These are phyloP conservation scores for Chrysopa pallens DNA, from an alignment of 1,140 invertebrate genomes.

Conservation along the genomic window DNA sequence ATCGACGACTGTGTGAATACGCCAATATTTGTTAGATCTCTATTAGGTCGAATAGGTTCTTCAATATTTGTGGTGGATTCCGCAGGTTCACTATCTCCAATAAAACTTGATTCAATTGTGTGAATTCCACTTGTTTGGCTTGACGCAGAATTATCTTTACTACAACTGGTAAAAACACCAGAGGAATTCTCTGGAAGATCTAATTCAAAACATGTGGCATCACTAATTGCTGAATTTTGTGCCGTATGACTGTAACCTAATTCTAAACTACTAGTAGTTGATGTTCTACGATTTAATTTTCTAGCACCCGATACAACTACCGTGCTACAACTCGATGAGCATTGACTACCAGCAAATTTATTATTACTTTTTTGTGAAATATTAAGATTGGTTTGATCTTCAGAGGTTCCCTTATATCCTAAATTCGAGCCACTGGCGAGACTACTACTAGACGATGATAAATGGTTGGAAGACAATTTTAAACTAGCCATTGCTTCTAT, in stretches of 20 bases:
- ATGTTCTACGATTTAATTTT: constrained; percentile 33
- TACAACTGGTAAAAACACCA: constrained; percentile 25
- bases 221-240: constrained; percentile 57
- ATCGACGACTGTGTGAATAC: constrained; percentile 5
- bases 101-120: constrained; percentile 52
- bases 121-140: constrained; percentile 65
- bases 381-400: constrained; percentile 5
- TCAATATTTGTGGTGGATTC: constrained; percentile 17
- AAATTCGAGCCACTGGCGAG: constrained; percentile 19
- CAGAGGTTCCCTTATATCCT: constrained; percentile 12
- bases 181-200: constrained; percentile 30
- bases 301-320: constrained; percentile 51
- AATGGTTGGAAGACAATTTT: constrained; percentile 5
- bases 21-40: constrained; percentile 11
- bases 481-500: constrained; percentile 14
- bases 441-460: constrained; percentile 5
- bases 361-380: constrained; percentile 15
- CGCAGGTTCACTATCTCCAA: constrained; percentile 14
- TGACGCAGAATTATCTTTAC: constrained; percentile 23
- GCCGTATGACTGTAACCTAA: constrained; percentile 65
- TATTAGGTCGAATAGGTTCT: constrained; percentile 30
- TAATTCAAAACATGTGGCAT: constrained; percentile 28
- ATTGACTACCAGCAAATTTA: constrained; percentile 45
- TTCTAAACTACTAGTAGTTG: constrained; percentile 57
- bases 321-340: constrained; percentile 65